Percentiles rank a stretch among this genome's conserved stretches.
Conservation (phyloP, 2,113 vertebrate genomes). For the Hystrix brachyura region DNA sequence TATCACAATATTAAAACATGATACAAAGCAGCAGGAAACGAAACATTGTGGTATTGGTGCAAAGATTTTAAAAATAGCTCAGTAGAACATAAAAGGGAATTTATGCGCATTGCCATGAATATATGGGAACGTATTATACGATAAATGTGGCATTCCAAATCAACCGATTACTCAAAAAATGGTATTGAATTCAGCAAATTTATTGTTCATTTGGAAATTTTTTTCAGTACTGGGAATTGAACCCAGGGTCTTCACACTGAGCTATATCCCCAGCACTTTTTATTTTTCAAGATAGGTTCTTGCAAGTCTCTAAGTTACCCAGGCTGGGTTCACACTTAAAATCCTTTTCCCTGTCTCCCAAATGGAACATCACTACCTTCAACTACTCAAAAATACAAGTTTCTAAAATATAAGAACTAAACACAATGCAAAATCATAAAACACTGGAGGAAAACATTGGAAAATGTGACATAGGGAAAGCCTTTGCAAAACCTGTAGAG, state of each 20-base stretch:
- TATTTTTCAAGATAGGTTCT: background rate
- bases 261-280: background rate
- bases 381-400: constrained; percentile 42
- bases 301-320: background rate
- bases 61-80: background rate
- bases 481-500: background rate
- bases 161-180: background rate
- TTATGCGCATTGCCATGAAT: background rate
- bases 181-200: background rate
- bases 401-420: background rate
- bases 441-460: constrained; percentile 28
- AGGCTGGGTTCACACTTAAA: background rate
- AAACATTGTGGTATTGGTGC: background rate
- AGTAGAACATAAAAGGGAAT: background rate
- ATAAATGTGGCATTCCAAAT: constrained; percentile 17
- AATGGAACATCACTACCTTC: background rate
- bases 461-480: background rate
- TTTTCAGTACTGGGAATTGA: background rate
- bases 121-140: background rate
- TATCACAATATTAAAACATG: constrained; percentile 35
- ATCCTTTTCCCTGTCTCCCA: background rate
- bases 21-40: background rate
- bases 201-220: background rate
- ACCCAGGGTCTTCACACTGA: background rate
- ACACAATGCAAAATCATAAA: background rate